Evolutionary conservation across 2,797 vertebrate genomes (phyloP).

Genomic region (Microctenopoma steveboyesi): DNA sequence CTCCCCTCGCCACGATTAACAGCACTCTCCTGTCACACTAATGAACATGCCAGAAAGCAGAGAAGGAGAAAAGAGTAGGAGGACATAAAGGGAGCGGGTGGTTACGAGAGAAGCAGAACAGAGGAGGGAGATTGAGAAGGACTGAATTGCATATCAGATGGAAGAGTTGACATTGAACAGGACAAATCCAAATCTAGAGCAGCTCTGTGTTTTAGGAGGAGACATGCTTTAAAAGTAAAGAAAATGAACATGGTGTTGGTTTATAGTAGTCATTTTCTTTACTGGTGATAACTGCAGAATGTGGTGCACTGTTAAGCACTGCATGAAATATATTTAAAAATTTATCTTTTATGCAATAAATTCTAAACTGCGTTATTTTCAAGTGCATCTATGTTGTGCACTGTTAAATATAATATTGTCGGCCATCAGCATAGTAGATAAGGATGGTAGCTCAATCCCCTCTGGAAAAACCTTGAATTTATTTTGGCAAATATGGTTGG

Average conservation of each 20-base stretch:
- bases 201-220: neutral
- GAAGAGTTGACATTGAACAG: neutral
- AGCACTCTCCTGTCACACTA: conserved; percentile 71
- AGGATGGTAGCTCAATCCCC: conserved; percentile 46
- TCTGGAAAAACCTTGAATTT: conserved; percentile 19
- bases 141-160: conserved; percentile 23
- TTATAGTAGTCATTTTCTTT: neutral
- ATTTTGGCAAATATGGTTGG: neutral
- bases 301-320: neutral
- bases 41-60: conserved; percentile 68
- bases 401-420: too few relatives aligned
- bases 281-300: too few relatives aligned
- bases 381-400: neutral
- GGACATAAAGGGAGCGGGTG: conserved; percentile 20
- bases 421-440: conserved; percentile 41
- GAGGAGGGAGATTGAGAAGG: conserved; percentile 43
- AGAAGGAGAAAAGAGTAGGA: conserved; percentile 41
- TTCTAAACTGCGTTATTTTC: too few relatives aligned
- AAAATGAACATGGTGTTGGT: neutral
- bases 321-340: neutral
- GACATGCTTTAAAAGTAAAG: neutral
- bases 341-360: neutral
- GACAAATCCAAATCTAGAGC: neutral
- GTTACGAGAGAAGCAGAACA: conserved; percentile 45
- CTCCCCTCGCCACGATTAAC: conserved; percentile 62